Evolutionary conservation across 2,113 vertebrate species (phyloP), one percentile per base, ranked within the genome.

Genomic region (Paradisaea rubra): DNA sequence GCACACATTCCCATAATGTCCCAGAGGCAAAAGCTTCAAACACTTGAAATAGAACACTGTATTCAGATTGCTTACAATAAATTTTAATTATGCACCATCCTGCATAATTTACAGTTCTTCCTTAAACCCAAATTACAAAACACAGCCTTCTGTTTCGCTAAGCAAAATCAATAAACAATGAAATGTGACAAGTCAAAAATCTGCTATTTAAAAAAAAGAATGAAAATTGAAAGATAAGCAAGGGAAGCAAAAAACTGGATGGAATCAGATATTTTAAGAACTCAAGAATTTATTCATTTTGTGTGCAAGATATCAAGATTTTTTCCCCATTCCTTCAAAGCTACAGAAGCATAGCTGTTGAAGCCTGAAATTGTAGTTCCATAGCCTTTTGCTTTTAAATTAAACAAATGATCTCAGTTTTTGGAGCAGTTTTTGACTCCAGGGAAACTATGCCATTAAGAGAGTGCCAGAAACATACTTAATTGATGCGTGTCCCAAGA

Each of bases 331-430:
- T 86, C 49, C 82, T 96, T 96, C 88, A 97, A 95, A 98, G 96
- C 94, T 96, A 94, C 52, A 92, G 81, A 39, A 61, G 57, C 76
- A 96, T 97, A 97, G 95, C 91, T 97, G 94, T 90, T 94, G 91
- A 97, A 96, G 88, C 53, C 71, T 96, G 88, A 97, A 97, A 97
- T 74, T 95, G 93, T 92, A 97, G 97, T 97, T 97, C 97, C 91
- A 97, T 97, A 97, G 89, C 68, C 91, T 95, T 95, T 96, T 97
- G 97, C 97, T 98, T 98, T 98, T 95, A 97, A 96, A 97, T 97
- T 97, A 98, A 98, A 98, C 96, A 98, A 97, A 98, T 98, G 94
- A 98, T 96, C 96, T 98, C 97, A 98, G 95, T 63, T 96, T 97
- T 97, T 98, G 97, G 96, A 97, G 81, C 68, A 10, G 72, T 93